These are phyloP conservation scores for Chiloscyllium punctatum DNA, from an alignment of 2,797 vertebrate species.

Conservation along the genomic window DNA sequence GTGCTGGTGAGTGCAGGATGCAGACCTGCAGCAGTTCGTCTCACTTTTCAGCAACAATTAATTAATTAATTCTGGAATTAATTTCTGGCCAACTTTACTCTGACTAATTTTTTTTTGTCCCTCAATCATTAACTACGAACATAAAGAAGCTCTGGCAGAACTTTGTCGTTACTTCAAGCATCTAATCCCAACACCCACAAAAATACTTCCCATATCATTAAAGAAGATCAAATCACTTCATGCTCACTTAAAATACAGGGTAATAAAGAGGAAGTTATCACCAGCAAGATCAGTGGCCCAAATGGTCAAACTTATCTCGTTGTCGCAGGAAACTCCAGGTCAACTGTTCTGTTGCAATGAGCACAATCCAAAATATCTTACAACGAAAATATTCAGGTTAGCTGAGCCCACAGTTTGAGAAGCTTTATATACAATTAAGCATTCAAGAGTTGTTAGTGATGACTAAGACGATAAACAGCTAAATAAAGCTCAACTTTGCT, in stretches of 20 bases:
- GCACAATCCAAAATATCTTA: neutral
- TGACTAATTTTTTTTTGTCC: neutral
- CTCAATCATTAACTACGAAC: neutral
- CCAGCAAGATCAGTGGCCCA: neutral
- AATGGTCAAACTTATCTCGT: neutral
- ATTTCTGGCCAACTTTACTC: neutral
- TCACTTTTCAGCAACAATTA: too few species aligned
- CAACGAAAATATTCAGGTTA: neutral
- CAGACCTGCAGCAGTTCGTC: too few species aligned
- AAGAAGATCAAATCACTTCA: neutral
- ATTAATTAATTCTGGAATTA: neutral
- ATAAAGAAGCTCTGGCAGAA: neutral
- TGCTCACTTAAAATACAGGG: neutral
- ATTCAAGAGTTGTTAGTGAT: neutral
- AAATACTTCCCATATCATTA: neutral
- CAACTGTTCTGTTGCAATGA: neutral
- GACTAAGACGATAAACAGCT: neutral
- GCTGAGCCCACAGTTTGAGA: neutral
- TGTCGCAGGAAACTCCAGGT: neutral
- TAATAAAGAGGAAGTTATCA: neutral
- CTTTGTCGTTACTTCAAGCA: neutral
- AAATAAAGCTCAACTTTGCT: neutral
- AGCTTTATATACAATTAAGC: neutral
- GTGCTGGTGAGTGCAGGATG: too few species aligned
- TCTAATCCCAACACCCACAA: neutral